Base-by-base conservation (phyloP, 2,113 vertebrate species). In the Lamprologus sp. region DNA sequence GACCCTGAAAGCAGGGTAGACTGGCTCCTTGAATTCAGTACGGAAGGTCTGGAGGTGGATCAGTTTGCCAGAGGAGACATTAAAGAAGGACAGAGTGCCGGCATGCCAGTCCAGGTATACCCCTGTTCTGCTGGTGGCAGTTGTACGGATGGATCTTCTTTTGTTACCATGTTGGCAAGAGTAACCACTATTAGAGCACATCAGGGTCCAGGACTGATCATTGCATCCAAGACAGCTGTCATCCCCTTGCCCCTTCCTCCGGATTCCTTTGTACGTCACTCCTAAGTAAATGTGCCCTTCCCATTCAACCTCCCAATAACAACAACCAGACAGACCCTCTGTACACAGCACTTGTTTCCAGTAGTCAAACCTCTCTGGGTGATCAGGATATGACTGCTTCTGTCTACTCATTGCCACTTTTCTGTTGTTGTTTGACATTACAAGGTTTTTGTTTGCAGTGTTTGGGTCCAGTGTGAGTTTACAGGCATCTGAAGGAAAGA, bases 301-400 rank as follows among this genome's bases (percentile, higher is more conserved):
- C 63, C 84, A 87, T 75, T 89, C 2, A 1, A 92, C 90, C 90
- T 94, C 93, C 90, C 88, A 93, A 84, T 92, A 93, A 37, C 83
- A 54, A 19, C 82, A 84, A 2, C 12, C n/a, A 70, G 65, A 70
- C 45, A 92, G 49, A 5, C 63, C 37, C 2, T 87, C 23, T 7
- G 28, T 13, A 28, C 88, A 89, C 75, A 94, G n/a, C 23, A 92
- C 3, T 91, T 94, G 93, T 56, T 89, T 88, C 87, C 90, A 87
- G 73, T 87, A 60, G 14, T 86, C 53, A 75, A 92, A 92, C 15
- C 90, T 82, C 4, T 88, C 81, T n/a, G 90, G 23, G 51, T 79
- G n/a, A 63, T 90, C 87, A 19, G 91, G 80, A 73, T 88, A 88
- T 3, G 55, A 7, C 85, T 89, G 90, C 2, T 45, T 45, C 23